Evolutionary conservation across 2,797 vertebrate species (phyloP), one percentile per base, ranked within the genome.

Genomic region (Anomalospiza imberbis): DNA sequence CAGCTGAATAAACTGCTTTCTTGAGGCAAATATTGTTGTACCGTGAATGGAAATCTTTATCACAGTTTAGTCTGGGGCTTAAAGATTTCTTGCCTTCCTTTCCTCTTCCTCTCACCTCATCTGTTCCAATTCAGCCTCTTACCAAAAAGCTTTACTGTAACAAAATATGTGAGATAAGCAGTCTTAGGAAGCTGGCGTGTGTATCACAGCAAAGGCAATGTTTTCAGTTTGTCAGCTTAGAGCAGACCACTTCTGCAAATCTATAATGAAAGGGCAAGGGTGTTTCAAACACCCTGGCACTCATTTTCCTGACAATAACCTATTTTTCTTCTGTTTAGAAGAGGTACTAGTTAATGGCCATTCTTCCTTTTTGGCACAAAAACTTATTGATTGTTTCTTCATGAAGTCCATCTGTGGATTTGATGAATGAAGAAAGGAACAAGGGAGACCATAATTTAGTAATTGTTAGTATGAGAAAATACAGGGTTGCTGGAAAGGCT

Each of bases 1-100:
- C 94, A 94, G 91, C 93, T 95, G 93, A 95, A 91, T 88, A 95
- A 94, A 93, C 77, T 76, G 36, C n/a, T 91, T 96, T 88, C 88
- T 88, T 78, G 70, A 91, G 51, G 47, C 80, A 93, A 91, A 93
- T 90, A 81, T 78, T 94, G 48, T 95, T 91, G 22, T 89, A 65
- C 38, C 12, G 4, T 57, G 50, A 47, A 62, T 62, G 70, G 73
- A 91, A 94, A 60, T 42, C 34, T 79, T 94, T 95, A 94, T 91
- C 74, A 0, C 17, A 19, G 58, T 55, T 93, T 75, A 84, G 90
- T 45, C 74, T 95, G 81, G 45, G 42, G 32, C 60, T 70, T 76
- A 65, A 88, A 96, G 80, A 86, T 85, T 93, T 96, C 75, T 94
- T 92, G 58, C 38, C 34, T 91, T 83, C n/a, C 70, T 94, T 88